Evolutionary conservation across 2,113 vertebrate species (phyloP).

Genomic region (Larimichthys polyactis): DNA sequence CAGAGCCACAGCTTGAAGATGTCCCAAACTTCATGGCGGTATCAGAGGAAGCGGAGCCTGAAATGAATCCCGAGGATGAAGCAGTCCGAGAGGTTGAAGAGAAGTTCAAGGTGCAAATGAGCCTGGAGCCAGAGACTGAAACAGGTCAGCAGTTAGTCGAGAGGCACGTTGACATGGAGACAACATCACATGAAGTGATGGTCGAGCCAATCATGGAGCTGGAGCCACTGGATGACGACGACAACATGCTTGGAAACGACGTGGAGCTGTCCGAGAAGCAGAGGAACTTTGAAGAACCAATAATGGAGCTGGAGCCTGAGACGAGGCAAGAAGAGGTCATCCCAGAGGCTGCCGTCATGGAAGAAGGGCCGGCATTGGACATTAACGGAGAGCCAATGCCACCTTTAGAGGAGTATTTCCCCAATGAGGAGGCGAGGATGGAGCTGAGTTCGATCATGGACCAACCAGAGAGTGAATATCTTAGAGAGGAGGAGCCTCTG

Average conservation of each 20-base stretch:
- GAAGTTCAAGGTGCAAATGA: not conserved
- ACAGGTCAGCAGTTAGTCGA: not conserved
- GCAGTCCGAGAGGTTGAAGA: not conserved
- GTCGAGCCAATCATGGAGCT: slow-evolving; percentile 32
- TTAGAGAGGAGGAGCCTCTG: not conserved
- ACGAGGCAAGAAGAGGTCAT: not conserved
- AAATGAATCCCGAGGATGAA: not conserved
- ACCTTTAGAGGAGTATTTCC: slow-evolving; percentile 7
- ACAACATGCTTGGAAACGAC: too few species aligned
- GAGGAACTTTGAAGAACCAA: slow-evolving; percentile 4
- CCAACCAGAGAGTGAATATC: not conserved
- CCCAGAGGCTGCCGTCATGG: not conserved
- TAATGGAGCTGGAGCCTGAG: slow-evolving; percentile 35
- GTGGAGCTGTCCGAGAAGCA: not conserved
- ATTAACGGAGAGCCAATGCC: slow-evolving; percentile 2
- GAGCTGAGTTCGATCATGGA: slow-evolving; percentile 4
- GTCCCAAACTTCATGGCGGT: not conserved
- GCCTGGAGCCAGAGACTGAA: not conserved
- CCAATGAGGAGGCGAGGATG: slow-evolving; percentile 13
- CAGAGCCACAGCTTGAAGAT: not conserved
- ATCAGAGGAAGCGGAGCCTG: slow-evolving; percentile 5
- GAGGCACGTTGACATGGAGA: slow-evolving; percentile 17
- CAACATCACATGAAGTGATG: not conserved
- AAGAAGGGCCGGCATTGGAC: slow-evolving; percentile 29
- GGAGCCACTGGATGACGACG: not conserved